Conservation (phyloP, 1,140 invertebrate species). For the Drosophila pseudoobscura region DNA sequence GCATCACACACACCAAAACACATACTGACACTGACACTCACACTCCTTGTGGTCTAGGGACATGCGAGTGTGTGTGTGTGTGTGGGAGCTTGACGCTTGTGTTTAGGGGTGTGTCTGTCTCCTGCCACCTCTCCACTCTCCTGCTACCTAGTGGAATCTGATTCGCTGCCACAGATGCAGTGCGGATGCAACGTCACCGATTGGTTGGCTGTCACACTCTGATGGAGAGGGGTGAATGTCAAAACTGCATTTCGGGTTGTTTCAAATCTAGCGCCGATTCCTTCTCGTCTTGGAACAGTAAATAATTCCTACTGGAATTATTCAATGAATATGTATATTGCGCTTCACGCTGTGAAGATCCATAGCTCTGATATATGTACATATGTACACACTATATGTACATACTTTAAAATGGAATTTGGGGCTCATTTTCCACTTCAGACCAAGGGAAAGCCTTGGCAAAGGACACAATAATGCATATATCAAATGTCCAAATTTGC, state of each 20-base stretch:
- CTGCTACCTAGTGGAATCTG: slow-evolving; percentile 51
- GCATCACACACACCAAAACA: slow-evolving; percentile 17
- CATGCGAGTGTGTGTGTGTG: slow-evolving; percentile 17
- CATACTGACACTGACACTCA: slow-evolving; percentile 16
- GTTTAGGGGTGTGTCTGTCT: slow-evolving; percentile 39
- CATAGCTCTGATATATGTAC: too few species aligned
- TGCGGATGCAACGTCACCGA: slow-evolving; percentile 59
- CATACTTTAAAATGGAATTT: too few species aligned
- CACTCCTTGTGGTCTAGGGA: slow-evolving; percentile 49
- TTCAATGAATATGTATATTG: too few species aligned
- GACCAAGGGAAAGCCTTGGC: too few species aligned
- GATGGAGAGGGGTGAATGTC: slow-evolving; percentile 36
- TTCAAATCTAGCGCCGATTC: too few species aligned
- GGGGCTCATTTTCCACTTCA: too few species aligned
- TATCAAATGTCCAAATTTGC: too few species aligned
- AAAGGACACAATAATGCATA: too few species aligned
- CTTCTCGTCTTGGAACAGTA: too few species aligned
- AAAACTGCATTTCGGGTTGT: slow-evolving; percentile 38
- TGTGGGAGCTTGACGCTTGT: slow-evolving; percentile 3
- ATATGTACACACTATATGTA: too few species aligned
- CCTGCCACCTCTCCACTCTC: slow-evolving; percentile 19
- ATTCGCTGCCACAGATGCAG: slow-evolving; percentile 69
- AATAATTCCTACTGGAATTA: too few species aligned
- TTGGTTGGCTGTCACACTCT: slow-evolving; percentile 45
- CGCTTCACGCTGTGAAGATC: too few species aligned